Percentiles rank a stretch among this genome's conserved stretches.
phyloP scores from a whole-genome alignment of 2,888 invertebrate genomes.

The Troides helena region DNA sequence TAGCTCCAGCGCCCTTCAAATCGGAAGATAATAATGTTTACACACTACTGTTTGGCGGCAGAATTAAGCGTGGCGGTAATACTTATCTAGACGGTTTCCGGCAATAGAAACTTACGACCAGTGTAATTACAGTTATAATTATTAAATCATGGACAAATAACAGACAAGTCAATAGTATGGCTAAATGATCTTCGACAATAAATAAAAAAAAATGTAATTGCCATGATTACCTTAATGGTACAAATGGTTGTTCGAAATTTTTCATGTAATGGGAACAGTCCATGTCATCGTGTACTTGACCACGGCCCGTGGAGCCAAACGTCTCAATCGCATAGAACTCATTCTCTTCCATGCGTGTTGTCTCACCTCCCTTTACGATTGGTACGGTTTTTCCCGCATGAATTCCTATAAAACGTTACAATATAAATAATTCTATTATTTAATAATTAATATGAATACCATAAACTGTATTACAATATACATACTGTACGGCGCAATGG shows the following conservation, averaged over 20 bases:
- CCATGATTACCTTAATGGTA: conserved; percentile 87
- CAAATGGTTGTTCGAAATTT: conserved; percentile 95
- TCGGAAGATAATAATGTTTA: too few species aligned
- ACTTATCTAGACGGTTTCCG: too few species aligned
- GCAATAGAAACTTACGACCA: too few species aligned
- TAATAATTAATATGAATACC: not conserved
- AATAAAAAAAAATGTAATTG: not conserved
- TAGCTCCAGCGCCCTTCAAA: too few species aligned
- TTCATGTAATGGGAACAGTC: conserved; percentile 99
- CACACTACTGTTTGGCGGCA: too few species aligned
- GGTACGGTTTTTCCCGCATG: conserved; percentile 99
- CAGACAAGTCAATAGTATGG: not conserved
- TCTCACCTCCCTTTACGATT: conserved; percentile 99
- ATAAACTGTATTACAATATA: conserved; percentile 33
- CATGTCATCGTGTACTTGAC: conserved; percentile 98
- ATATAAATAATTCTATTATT: not conserved
- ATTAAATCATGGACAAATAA: too few species aligned
- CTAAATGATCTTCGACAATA: not conserved
- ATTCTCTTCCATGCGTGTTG: conserved; percentile 98
- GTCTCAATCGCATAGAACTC: conserved; percentile 99
- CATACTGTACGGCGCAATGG: conserved; percentile 98
- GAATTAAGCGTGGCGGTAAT: too few species aligned
- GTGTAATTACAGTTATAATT: too few species aligned
- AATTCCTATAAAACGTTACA: conserved; percentile 79
- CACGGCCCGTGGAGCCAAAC: conserved; percentile 98